Conservation (phyloP, 2,797 vertebrate genomes). For the Melanogrammus aeglefinus region DNA sequence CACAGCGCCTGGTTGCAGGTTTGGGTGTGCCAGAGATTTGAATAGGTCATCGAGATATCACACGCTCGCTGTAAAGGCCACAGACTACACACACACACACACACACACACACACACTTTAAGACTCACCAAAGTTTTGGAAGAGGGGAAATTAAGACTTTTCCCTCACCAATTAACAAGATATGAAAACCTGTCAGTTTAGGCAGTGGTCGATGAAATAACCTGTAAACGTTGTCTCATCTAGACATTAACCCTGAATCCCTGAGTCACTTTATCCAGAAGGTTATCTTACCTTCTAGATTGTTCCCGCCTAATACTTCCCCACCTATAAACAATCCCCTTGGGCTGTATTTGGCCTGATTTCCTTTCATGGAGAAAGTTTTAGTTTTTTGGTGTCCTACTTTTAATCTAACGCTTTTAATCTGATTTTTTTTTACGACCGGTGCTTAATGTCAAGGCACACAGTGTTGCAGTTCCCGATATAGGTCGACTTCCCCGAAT, state of each 20-base stretch:
- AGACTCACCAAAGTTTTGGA: background rate
- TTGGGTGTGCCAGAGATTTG: background rate
- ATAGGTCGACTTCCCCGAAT: background rate
- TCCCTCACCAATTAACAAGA: background rate
- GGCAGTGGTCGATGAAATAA: background rate
- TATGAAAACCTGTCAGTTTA: background rate
- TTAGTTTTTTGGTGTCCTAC: background rate
- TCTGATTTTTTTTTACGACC: background rate
- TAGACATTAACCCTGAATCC: background rate
- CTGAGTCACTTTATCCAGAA: background rate
- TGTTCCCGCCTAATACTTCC: background rate
- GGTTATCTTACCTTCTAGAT: background rate
- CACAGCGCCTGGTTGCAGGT: background rate
- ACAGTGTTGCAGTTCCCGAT: background rate
- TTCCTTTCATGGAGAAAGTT: background rate
- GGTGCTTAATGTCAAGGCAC: background rate
- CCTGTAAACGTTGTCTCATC: background rate
- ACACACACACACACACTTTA: background rate
- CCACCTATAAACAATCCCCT: background rate
- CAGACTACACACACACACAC: background rate
- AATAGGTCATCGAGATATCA: background rate
- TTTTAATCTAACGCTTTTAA: background rate
- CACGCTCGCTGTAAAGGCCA: background rate
- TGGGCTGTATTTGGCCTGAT: background rate
- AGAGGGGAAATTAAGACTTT: background rate